These are phyloP conservation scores for Megaustenia siamemsis DNA, from an alignment of 2,888 invertebrate genomes.

Conservation along the genomic window DNA sequence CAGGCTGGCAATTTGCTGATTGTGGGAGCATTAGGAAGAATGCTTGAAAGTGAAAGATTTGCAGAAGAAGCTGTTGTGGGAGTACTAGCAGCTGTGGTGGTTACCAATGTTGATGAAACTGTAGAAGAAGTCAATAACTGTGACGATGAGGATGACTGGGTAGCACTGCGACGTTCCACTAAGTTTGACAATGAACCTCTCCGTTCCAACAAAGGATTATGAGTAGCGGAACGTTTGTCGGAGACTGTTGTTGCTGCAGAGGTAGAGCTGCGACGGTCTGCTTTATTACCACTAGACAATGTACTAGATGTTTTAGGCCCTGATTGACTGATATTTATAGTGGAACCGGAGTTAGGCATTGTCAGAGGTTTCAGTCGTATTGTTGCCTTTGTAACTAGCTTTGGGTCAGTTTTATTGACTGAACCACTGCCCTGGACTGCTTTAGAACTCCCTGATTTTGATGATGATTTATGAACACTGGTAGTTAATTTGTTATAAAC, in stretches of 20 bases:
- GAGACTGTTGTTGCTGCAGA: constrained; percentile 43
- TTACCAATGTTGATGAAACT: constrained; percentile 39
- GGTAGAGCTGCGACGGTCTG: constrained; percentile 52
- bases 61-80: constrained; percentile 54
- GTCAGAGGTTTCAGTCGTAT: constrained; percentile 84
- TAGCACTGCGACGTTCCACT: constrained; percentile 36
- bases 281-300: constrained; percentile 33
- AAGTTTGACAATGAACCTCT: constrained; percentile 35
- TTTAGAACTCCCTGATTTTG: constrained; percentile 54
- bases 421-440: constrained; percentile 12
- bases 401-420: constrained; percentile 69
- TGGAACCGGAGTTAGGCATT: constrained; percentile 81
- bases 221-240: constrained; percentile 43
- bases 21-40: constrained; percentile 68
- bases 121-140: constrained; percentile 33
- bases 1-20: constrained; percentile 70
- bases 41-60: constrained; percentile 67
- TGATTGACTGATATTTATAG: constrained; percentile 59
- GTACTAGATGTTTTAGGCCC: constrained; percentile 51
- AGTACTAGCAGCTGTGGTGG: constrained; percentile 51
- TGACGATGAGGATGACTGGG: constrained; percentile 39
- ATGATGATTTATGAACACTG: constrained; percentile 6
- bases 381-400: constrained; percentile 72
- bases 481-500: constrained; percentile 9
- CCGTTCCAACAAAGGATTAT: constrained; percentile 32